Conservation (phyloP, 2,888 invertebrate genomes). For the Criorhina ranunculi region DNA sequence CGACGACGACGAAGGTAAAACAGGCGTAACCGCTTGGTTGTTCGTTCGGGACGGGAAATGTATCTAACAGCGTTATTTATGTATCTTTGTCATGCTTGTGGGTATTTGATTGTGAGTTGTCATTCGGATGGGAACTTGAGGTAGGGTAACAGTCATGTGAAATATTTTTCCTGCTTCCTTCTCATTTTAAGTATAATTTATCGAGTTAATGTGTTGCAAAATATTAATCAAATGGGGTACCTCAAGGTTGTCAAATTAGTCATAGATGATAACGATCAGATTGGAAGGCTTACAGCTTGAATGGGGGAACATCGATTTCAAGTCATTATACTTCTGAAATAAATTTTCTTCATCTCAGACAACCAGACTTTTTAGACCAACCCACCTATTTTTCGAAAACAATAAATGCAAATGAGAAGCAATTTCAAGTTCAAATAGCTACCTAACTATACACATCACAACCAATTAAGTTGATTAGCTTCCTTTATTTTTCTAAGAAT, state of each 20-base stretch:
- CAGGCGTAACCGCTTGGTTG: slow-evolving; percentile 41
- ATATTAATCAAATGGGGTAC: slow-evolving; percentile 36
- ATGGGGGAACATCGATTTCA: no score
- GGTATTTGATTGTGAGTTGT: slow-evolving; percentile 30
- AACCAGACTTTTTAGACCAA: background rate
- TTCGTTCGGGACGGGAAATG: slow-evolving; percentile 23
- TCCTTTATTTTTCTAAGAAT: slow-evolving; percentile 68
- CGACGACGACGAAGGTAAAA: slow-evolving; percentile 47
- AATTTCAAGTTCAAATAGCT: slow-evolving; percentile 63
- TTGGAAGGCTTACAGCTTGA: no score
- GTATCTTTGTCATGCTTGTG: slow-evolving; percentile 50
- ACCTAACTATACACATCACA: slow-evolving; percentile 42
- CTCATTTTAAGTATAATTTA: slow-evolving; percentile 42
- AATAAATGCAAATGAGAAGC: slow-evolving; percentile 61
- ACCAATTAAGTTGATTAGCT: slow-evolving; percentile 73
- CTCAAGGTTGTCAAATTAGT: slow-evolving; percentile 54
- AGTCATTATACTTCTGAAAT: no score
- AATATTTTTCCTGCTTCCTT: slow-evolving; percentile 20
- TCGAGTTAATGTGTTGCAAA: slow-evolving; percentile 36
- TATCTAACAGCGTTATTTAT: slow-evolving; percentile 62
- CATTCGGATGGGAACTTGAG: slow-evolving; percentile 32
- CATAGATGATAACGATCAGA: no score
- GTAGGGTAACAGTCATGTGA: slow-evolving; percentile 36
- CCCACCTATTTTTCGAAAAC: slow-evolving; percentile 28
- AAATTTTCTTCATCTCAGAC: no score